Percentiles rank a stretch among this genome's conserved stretches.
phyloP scores from a whole-genome alignment of 1,140 invertebrate genomes.

The Aphelinus atriplicis region DNA sequence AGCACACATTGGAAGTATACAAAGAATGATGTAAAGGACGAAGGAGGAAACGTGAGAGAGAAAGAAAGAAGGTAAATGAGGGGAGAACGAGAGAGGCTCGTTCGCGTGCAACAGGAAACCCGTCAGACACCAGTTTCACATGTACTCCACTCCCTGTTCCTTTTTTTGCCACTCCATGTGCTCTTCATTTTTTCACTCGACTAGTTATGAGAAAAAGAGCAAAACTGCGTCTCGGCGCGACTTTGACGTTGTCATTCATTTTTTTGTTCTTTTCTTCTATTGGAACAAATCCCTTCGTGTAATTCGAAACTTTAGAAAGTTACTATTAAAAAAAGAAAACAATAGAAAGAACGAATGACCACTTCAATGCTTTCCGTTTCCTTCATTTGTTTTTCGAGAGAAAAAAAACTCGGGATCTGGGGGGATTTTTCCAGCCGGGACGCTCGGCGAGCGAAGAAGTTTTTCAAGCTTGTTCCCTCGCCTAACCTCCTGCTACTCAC shows the following conservation, averaged over 20 bases:
- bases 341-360: constrained; percentile 51
- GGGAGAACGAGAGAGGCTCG: constrained; percentile 36
- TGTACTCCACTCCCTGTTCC: not conserved
- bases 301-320: constrained; percentile 28
- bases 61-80: constrained; percentile 25
- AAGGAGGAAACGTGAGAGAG: constrained; percentile 15
- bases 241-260: constrained; percentile 43
- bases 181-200: too few relatives aligned
- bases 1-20: not conserved
- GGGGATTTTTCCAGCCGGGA: constrained; percentile 45
- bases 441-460: constrained; percentile 12
- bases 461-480: constrained; percentile 32
- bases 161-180: not conserved
- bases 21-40: not conserved
- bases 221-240: constrained; percentile 33
- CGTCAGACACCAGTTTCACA: constrained; percentile 35
- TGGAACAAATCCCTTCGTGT: constrained; percentile 44
- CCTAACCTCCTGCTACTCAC: constrained; percentile 49
- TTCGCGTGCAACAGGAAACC: constrained; percentile 43
- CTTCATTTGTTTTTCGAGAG: constrained; percentile 49
- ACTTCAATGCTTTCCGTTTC: constrained; percentile 47
- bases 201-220: too few relatives aligned
- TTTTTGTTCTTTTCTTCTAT: constrained; percentile 34
- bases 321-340: constrained; percentile 45
- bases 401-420: constrained; percentile 48